These are phyloP conservation scores for Euthynnus affinis DNA, from an alignment of 2,797 vertebrate genomes.

Conservation along the genomic window DNA sequence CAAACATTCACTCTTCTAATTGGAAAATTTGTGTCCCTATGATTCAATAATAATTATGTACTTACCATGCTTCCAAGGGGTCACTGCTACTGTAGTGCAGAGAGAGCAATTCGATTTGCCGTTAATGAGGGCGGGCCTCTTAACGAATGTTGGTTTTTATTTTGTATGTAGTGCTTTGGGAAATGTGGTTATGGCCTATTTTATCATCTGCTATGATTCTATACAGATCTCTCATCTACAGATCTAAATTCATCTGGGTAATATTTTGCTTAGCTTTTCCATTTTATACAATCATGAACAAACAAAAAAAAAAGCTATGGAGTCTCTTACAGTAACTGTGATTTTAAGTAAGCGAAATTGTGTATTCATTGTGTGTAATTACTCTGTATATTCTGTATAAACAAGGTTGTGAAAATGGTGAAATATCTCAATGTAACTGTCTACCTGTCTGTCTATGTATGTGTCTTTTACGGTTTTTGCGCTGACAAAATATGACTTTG, in stretches of 20 bases:
- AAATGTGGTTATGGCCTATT: constrained; percentile 61
- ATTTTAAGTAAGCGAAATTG: constrained; percentile 1
- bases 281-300: constrained; percentile 29
- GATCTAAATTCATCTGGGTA: constrained; percentile 42
- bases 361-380: too few species aligned
- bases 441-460: not conserved
- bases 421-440: not conserved
- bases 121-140: constrained; percentile 73
- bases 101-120: constrained; percentile 56
- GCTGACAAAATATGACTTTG: constrained; percentile 32
- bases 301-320: not conserved
- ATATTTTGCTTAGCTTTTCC: constrained; percentile 27
- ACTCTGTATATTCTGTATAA: constrained; percentile 1
- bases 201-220: constrained; percentile 50
- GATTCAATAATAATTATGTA: constrained; percentile 75
- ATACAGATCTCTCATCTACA: constrained; percentile 20
- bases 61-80: constrained; percentile 59
- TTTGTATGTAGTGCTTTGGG: constrained; percentile 61
- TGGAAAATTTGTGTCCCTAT: constrained; percentile 67
- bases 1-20: constrained; percentile 69
- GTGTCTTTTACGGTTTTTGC: constrained; percentile 30
- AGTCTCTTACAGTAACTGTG: not conserved
- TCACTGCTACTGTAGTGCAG: constrained; percentile 56
- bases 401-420: not conserved
- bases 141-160: constrained; percentile 64